Percentiles rank a stretch among this genome's conserved stretches.
Conservation (phyloP, 2,888 invertebrate genomes). For the Patella caerulea region DNA sequence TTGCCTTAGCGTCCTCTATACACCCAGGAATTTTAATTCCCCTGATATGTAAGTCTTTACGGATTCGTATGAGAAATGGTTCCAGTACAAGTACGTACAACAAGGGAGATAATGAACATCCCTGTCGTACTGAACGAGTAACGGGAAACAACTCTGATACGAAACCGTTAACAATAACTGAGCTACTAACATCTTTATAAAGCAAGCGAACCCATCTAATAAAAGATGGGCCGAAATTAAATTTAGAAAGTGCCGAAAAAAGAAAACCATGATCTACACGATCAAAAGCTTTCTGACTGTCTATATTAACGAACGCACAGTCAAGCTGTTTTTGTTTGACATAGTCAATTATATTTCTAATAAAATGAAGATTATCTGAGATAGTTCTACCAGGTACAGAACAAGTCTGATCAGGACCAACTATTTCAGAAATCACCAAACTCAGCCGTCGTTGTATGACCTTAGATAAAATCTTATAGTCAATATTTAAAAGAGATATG, state of each 20-base stretch:
- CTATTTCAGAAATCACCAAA: slow-evolving; percentile 31
- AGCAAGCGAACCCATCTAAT: slow-evolving; percentile 41
- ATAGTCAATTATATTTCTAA: slow-evolving; percentile 40
- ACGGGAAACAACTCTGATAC: slow-evolving; percentile 36
- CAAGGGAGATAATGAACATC: slow-evolving; percentile 35
- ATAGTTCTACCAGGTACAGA: slow-evolving; percentile 42
- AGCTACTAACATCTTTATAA: slow-evolving; percentile 36
- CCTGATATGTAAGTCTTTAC: background rate
- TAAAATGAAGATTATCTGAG: slow-evolving; percentile 43
- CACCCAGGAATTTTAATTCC: background rate
- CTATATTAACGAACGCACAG: slow-evolving; percentile 38
- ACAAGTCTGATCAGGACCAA: slow-evolving; percentile 44
- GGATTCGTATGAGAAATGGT: slow-evolving; percentile 20
- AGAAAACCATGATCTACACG: slow-evolving; percentile 42
- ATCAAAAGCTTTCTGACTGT: slow-evolving; percentile 50
- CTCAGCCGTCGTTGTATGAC: slow-evolving; percentile 34
- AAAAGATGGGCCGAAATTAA: slow-evolving; percentile 40
- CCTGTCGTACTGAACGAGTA: slow-evolving; percentile 34
- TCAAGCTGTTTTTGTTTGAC: slow-evolving; percentile 35
- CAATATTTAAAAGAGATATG: slow-evolving; percentile 43
- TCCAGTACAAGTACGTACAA: slow-evolving; percentile 33
- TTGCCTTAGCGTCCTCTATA: background rate
- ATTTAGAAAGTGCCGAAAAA: slow-evolving; percentile 35
- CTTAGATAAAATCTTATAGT: slow-evolving; percentile 46
- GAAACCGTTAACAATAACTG: slow-evolving; percentile 37